phyloP scores from a whole-genome alignment of 2,113 vertebrate species.

The Takifugu flavidus region DNA sequence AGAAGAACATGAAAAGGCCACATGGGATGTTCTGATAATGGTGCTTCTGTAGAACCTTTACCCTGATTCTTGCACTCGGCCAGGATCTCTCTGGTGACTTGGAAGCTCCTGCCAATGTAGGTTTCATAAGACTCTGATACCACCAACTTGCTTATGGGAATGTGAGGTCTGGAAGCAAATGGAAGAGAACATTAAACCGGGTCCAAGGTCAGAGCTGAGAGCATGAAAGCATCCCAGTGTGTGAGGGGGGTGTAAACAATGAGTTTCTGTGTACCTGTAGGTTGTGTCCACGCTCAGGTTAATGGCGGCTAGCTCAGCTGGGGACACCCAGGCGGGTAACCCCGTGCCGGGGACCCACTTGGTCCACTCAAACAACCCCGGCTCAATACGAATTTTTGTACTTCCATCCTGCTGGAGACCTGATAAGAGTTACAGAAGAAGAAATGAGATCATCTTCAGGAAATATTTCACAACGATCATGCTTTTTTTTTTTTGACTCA shows the following conservation, averaged over 20 bases:
- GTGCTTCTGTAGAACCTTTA: constrained; percentile 43
- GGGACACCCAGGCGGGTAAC: constrained; percentile 88
- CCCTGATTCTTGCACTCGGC: constrained; percentile 90
- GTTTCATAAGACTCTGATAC: constrained; percentile 92
- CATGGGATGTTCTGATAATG: too few relatives aligned
- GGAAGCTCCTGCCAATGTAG: constrained; percentile 95
- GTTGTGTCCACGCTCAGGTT: constrained; percentile 94
- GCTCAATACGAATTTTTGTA: constrained; percentile 90
- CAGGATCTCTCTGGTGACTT: constrained; percentile 95
- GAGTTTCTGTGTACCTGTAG: constrained; percentile 80
- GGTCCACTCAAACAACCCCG: constrained; percentile 96
- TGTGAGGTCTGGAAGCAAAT: constrained; percentile 84
- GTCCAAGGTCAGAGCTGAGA: background rate
- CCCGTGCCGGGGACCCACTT: constrained; percentile 93
- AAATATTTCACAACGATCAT: background rate
- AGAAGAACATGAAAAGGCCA: too few relatives aligned
- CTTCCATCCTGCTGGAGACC: constrained; percentile 92
- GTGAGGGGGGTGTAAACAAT: too few relatives aligned
- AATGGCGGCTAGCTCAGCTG: constrained; percentile 84
- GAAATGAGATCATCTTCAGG: background rate
- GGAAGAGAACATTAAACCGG: background rate
- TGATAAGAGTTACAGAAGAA: constrained; percentile 46
- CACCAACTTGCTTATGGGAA: constrained; percentile 87
- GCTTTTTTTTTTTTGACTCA: background rate
- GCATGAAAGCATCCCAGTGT: background rate